These are phyloP conservation scores for Podocnemis expansa DNA, from an alignment of 2,113 vertebrate genomes.

Conservation along the genomic window DNA sequence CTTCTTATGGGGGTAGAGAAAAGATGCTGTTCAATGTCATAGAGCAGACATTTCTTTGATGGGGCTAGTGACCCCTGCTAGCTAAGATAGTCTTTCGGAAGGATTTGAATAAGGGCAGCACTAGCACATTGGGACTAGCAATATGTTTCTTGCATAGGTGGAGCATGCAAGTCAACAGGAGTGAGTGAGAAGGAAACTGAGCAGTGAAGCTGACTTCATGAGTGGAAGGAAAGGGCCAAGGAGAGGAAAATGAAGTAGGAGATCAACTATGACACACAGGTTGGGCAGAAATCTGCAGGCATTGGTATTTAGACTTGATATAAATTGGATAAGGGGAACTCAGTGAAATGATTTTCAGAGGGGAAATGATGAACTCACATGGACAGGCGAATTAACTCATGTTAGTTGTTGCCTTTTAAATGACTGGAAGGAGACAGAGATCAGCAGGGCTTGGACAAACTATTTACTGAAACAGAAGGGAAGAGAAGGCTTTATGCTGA, in stretches of 20 bases:
- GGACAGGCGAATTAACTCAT: neutral
- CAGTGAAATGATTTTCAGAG: neutral
- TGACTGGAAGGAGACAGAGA: neutral
- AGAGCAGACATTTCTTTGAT: neutral
- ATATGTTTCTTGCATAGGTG: neutral
- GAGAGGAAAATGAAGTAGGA: neutral
- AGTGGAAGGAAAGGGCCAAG: neutral
- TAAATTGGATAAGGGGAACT: neutral
- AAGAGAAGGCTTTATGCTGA: fast-evolving
- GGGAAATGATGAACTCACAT: neutral
- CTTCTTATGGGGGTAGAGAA: fast-evolving
- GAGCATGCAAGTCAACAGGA: neutral
- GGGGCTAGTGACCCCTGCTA: neutral
- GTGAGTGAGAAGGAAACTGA: neutral
- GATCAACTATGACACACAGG: neutral
- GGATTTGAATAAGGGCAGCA: neutral
- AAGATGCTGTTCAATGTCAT: too few species aligned
- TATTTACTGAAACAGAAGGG: neutral
- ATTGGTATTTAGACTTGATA: neutral
- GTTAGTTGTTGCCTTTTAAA: neutral
- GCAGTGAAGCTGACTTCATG: neutral
- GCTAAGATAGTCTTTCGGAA: neutral
- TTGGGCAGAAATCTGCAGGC: neutral
- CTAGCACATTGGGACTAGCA: neutral
- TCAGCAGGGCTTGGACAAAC: neutral